Percentiles rank a stretch among this genome's conserved stretches.
Evolutionary conservation across 2,797 vertebrate genomes (phyloP).

Genomic region (Pogoniulus pusillus): DNA sequence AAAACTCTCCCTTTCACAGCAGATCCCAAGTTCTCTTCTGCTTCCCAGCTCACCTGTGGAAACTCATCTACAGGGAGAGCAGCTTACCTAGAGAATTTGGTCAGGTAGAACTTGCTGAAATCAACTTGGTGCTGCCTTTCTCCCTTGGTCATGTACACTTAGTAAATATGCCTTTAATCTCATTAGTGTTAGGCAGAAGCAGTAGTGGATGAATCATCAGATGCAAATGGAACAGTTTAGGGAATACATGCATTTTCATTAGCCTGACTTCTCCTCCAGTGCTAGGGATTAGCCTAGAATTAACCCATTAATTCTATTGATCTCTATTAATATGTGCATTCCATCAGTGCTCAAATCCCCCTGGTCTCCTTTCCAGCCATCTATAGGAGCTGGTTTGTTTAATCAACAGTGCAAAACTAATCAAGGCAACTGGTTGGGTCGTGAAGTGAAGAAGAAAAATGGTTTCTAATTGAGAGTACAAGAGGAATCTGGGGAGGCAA

Average conservation of each 20-base stretch:
- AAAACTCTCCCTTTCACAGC: background rate
- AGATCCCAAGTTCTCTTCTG: background rate
- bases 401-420: constrained; percentile 47
- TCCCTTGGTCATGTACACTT: background rate
- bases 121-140: background rate
- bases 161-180: constrained; percentile 53
- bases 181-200: constrained; percentile 40
- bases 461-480: background rate
- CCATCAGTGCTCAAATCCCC: background rate
- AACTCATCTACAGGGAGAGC: background rate
- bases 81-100: background rate
- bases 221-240: constrained; percentile 58
- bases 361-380: background rate
- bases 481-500: constrained; percentile 16
- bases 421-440: constrained; percentile 19
- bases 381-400: constrained; percentile 47
- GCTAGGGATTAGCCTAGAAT: constrained; percentile 41
- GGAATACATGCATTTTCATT: constrained; percentile 68
- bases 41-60: background rate
- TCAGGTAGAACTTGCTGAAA: background rate
- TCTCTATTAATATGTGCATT: constrained; percentile 48
- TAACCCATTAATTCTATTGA: constrained; percentile 70
- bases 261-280: constrained; percentile 46
- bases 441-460: constrained; percentile 22
- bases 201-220: constrained; percentile 55